These are phyloP conservation scores for Acropternis orthonyx DNA, from an alignment of 2,797 vertebrate species.

Conservation along the genomic window DNA sequence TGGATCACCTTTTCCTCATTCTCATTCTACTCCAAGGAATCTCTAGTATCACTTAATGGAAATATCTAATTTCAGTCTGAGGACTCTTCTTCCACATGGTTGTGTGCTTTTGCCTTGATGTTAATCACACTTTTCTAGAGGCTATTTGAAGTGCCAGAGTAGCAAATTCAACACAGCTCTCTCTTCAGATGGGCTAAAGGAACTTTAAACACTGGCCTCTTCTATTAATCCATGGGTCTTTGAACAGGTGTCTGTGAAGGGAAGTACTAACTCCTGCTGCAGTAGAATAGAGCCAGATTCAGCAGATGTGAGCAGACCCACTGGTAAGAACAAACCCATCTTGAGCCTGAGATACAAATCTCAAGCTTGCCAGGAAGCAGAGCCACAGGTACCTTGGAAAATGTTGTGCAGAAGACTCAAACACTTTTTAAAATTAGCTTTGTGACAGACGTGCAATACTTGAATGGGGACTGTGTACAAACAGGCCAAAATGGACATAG, in stretches of 20 bases:
- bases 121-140: not conserved
- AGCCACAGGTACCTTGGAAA: not conserved
- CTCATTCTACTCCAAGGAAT: not conserved
- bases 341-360: not conserved
- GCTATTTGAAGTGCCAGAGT: not conserved
- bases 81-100: not conserved
- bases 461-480: not conserved
- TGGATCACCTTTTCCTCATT: not conserved
- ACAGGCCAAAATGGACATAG: not conserved
- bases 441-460: not conserved
- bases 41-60: not conserved
- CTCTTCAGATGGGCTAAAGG: not conserved
- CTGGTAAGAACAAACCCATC: not conserved
- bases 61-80: not conserved
- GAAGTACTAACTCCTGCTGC: not conserved
- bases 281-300: not conserved
- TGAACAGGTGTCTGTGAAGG: not conserved
- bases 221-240: not conserved
- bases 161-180: not conserved
- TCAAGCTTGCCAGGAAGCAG: not conserved
- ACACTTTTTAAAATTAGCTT: not conserved
- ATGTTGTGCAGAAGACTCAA: not conserved
- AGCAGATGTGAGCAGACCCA: rapidly evolving
- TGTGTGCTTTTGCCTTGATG: not conserved
- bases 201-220: not conserved